phyloP scores from a whole-genome alignment of 2,797 vertebrate species.

The Huso huso region DNA sequence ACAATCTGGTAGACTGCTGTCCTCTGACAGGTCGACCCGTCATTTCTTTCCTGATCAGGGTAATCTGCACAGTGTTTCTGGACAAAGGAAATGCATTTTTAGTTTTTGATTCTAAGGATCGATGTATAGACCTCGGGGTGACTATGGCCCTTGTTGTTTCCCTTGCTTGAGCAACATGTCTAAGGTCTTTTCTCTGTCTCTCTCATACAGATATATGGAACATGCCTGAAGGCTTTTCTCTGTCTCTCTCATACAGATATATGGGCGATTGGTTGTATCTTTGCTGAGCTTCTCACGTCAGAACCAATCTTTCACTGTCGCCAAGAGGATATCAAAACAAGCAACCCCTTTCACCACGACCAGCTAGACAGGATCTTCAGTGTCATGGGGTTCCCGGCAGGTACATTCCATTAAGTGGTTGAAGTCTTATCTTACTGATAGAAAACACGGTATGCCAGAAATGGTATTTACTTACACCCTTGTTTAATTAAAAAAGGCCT shows the following conservation, averaged over 20 bases:
- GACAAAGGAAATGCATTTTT: too few species aligned
- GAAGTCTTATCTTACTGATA: too few species aligned
- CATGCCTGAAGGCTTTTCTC: slow-evolving; percentile 6
- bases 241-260: slow-evolving; percentile 65
- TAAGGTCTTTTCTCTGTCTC: slow-evolving; percentile 10
- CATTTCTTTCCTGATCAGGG: too few species aligned
- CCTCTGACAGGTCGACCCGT: too few species aligned
- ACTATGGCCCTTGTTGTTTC: not conserved
- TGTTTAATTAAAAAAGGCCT: too few species aligned
- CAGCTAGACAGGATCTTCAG: slow-evolving; percentile 96
- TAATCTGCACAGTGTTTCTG: too few species aligned
- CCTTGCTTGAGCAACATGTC: not conserved
- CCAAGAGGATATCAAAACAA: slow-evolving; percentile 97
- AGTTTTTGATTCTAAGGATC: too few species aligned
- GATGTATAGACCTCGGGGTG: too few species aligned
- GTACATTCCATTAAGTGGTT: slow-evolving; percentile 43
- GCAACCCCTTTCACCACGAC: slow-evolving; percentile 96
- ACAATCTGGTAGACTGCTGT: too few species aligned
- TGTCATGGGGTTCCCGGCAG: slow-evolving; percentile 97
- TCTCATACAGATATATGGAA: not conserved
- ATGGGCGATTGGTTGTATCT: slow-evolving; percentile 97
- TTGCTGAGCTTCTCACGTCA: slow-evolving; percentile 90
- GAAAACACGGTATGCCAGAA: too few species aligned
- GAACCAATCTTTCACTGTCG: slow-evolving; percentile 98
- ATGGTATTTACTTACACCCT: too few species aligned